A percentile compares a stretch with the other conserved stretches of the same genome.
Conservation (phyloP, 2,888 invertebrate species). For the Dryadula phaetusa region DNA sequence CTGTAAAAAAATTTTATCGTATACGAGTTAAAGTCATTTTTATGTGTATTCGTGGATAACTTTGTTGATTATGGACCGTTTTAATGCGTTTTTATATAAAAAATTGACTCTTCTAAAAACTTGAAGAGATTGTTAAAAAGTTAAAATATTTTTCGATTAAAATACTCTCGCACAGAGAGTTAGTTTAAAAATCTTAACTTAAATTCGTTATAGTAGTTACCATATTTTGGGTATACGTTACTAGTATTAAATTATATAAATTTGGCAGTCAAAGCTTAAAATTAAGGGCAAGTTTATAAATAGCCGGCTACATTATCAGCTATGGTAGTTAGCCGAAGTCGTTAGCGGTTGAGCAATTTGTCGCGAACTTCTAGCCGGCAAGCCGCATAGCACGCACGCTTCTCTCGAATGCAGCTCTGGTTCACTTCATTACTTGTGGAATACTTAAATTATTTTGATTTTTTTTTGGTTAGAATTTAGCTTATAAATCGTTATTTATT, state of each 20-base stretch:
- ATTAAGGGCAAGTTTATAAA: slow-evolving; percentile 45
- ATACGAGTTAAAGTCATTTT: too few species aligned
- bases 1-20: too few species aligned
- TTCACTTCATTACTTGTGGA: slow-evolving; percentile 43
- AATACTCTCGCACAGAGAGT: too few species aligned
- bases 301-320: slow-evolving; percentile 45
- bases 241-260: slow-evolving; percentile 8
- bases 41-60: too few species aligned
- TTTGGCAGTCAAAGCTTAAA: slow-evolving; percentile 24
- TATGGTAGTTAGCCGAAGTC: slow-evolving; percentile 56
- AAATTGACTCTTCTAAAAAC: too few species aligned
- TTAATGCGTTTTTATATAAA: too few species aligned
- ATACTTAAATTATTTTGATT: slow-evolving; percentile 28
- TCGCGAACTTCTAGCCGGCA: slow-evolving; percentile 53
- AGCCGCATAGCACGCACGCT: slow-evolving; percentile 37
- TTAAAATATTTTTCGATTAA: too few species aligned
- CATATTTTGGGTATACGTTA: slow-evolving; percentile 1
- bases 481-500: background rate
- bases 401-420: slow-evolving; percentile 35
- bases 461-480: background rate
- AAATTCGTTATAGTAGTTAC: too few species aligned
- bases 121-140: too few species aligned
- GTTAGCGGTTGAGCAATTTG: slow-evolving; percentile 63
- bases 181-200: too few species aligned
- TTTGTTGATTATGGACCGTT: too few species aligned